A percentile compares a stretch with the other conserved stretches of the same genome.
Evolutionary conservation across 1,140 invertebrate genomes (phyloP).

Genomic region (Paracyclopina nana): DNA sequence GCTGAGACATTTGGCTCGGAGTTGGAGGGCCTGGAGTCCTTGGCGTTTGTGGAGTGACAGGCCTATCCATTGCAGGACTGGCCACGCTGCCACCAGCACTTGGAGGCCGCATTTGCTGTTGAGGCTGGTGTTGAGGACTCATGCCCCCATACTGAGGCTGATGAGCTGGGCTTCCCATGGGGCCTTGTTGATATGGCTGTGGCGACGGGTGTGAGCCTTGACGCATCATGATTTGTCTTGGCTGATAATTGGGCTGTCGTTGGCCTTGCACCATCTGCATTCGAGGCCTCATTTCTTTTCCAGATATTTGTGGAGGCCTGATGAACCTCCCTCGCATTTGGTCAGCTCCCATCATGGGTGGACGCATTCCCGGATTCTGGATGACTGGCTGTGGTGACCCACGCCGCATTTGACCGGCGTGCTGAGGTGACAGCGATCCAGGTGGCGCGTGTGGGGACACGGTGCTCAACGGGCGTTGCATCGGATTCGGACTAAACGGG

Average conservation of each 20-base stretch:
- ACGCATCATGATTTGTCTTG: conserved; percentile 11
- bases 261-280: background rate
- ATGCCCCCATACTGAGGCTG: too few relatives aligned
- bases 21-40: conserved; percentile 6
- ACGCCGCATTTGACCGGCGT: background rate
- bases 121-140: conserved; percentile 6
- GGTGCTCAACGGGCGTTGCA: conserved; percentile 9
- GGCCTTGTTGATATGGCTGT: too few relatives aligned
- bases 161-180: background rate
- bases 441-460: background rate
- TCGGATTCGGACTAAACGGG: conserved; percentile 8
- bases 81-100: conserved; percentile 5
- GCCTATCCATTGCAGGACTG: conserved; percentile 10
- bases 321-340: background rate
- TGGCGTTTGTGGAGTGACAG: conserved; percentile 11
- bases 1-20: conserved; percentile 8
- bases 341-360: background rate
- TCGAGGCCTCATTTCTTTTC: conserved; percentile 9
- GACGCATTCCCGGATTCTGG: conserved; percentile 4
- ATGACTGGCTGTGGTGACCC: conserved; percentile 13
- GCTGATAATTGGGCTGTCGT: background rate
- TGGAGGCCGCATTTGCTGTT: conserved; percentile 4
- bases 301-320: background rate
- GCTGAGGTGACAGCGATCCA: background rate
- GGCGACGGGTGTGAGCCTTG: background rate